Evolutionary conservation across 2,113 vertebrate genomes (phyloP), one percentile per base, ranked within the genome.

Genomic region (Istiophorus platypterus): DNA sequence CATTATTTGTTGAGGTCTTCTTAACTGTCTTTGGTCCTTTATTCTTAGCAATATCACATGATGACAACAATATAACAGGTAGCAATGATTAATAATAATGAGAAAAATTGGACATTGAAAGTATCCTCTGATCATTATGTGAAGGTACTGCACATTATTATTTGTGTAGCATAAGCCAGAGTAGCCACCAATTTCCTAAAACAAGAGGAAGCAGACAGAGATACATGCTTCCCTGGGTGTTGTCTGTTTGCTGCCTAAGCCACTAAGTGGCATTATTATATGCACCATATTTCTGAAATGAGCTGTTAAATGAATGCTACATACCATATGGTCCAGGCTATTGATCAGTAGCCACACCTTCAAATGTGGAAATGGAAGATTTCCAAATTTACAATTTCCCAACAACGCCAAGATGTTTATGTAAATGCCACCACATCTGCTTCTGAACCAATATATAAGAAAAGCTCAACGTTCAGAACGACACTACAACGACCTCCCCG

Each of bases 401-500:
- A 87, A 85, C 34, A 69, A 11, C 7, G 9, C 37, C 7, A 13
- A 18, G 49, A 3, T 14, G 8, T 67, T 11, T 29, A 8, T 69
- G 17, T 26, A 61, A 34, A 64, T 66, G 42, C 31, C 24, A 49
- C 76, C 10, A 66, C 51, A 31, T 65, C 54, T 1, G 1, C 45
- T 56, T 15, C 57, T 31, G 9, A 24, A 51, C 54, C 11, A 67
- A 65, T 87, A 87, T 88, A 87, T 77, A 89, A 83, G 67, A 54
- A 9, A 31, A 39, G n/a, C 61, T 68, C 63, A 31, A 20, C 61
- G 27, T 39, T 58, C 29, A 57, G 66, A 71, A 37, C 29, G 42
- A 26, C 73, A 72, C 42, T 15, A 41, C 22, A 78, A 62, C 67
- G 69, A 63, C 27, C 17, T 47, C 26, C 24, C 52, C 1, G 0